Conservation (phyloP, 2,797 vertebrate genomes). For the Acrocephalus scirpaceus region DNA sequence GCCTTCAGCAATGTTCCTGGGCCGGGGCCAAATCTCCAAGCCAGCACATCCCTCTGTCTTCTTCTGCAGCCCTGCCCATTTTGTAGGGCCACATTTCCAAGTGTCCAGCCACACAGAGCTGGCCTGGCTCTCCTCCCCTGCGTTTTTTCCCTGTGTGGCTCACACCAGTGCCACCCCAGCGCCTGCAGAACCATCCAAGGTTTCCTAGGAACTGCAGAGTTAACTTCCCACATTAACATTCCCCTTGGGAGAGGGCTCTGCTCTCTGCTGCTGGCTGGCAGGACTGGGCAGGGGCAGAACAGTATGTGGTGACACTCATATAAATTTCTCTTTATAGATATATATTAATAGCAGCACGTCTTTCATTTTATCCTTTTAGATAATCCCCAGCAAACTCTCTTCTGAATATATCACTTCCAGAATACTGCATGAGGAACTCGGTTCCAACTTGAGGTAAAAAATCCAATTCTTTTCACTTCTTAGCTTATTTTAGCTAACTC, state of each 20-base stretch:
- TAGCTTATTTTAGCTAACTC: not conserved
- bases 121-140: not conserved
- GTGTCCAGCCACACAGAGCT: not conserved
- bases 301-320: not conserved
- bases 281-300: not conserved
- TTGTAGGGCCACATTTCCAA: not conserved
- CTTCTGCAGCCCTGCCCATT: not conserved
- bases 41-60: conserved; percentile 2
- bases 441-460: not conserved
- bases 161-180: not conserved
- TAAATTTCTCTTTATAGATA: not conserved
- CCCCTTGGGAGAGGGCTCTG: not conserved
- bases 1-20: not conserved
- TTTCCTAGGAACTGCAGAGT: not conserved
- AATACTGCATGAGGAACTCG: not conserved
- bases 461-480: not conserved
- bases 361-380: not conserved
- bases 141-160: not conserved
- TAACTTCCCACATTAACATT: not conserved
- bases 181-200: not conserved
- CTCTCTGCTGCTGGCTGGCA: not conserved
- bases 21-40: not conserved
- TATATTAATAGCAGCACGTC: not conserved
- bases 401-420: not conserved
- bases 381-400: not conserved